These are phyloP conservation scores for Pachypanchax playfairii DNA, from an alignment of 2,113 vertebrate species.

Conservation along the genomic window DNA sequence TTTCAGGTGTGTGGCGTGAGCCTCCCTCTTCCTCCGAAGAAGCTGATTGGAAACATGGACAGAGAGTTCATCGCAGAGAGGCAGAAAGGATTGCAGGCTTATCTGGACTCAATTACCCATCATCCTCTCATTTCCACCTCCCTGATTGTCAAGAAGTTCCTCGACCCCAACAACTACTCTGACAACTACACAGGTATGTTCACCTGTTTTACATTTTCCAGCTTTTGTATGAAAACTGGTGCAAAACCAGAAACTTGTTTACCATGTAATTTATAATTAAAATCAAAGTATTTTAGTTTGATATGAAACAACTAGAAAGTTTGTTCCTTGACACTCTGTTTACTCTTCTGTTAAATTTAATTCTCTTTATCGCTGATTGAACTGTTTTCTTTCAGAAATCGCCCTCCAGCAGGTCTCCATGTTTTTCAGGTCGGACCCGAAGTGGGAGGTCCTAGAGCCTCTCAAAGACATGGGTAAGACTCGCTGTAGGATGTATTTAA, in stretches of 20 bases:
- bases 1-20: constrained; percentile 88
- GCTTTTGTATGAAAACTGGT: no score
- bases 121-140: constrained; percentile 90
- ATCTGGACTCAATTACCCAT: constrained; percentile 91
- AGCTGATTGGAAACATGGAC: constrained; percentile 97
- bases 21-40: constrained; percentile 96
- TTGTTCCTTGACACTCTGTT: no score
- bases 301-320: no score
- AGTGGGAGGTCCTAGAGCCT: constrained; percentile 96
- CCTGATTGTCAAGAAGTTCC: constrained; percentile 92
- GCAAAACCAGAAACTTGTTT: no score
- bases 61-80: constrained; percentile 96
- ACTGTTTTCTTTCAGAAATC: constrained; percentile 85
- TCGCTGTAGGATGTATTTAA: no score
- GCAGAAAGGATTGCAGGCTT: constrained; percentile 94
- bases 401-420: constrained; percentile 98
- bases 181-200: constrained; percentile 91
- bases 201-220: neutral
- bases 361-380: neutral
- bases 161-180: constrained; percentile 95
- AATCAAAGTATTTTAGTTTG: no score
- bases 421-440: constrained; percentile 97
- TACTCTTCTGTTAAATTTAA: no score
- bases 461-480: constrained; percentile 93
- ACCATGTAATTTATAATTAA: no score